Conservation (phyloP, 2,888 invertebrate genomes). For the Hoplodrina ambigua region DNA sequence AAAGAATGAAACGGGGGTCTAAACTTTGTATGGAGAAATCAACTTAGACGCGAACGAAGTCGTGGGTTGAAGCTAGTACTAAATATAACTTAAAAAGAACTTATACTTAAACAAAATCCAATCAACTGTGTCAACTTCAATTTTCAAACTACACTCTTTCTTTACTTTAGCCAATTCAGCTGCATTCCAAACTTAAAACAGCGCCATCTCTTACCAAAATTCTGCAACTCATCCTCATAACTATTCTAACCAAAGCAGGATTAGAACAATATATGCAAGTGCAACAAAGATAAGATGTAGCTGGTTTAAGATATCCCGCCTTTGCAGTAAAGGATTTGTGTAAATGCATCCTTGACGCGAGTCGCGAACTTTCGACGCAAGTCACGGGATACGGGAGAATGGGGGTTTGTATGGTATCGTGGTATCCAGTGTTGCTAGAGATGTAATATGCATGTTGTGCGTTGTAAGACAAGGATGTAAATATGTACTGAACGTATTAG, state of each 20-base stretch:
- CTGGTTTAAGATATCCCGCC: conserved; percentile 63
- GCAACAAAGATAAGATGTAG: conserved; percentile 61
- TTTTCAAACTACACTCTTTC: conserved; percentile 4
- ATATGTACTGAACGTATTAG: too few species aligned
- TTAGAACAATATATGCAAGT: conserved; percentile 56
- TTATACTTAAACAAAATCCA: not conserved
- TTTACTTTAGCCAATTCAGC: not conserved
- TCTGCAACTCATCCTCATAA: conserved; percentile 24
- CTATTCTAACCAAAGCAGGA: conserved; percentile 43
- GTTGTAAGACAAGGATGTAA: too few species aligned
- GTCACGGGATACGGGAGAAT: conserved; percentile 25
- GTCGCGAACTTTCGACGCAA: conserved; percentile 29
- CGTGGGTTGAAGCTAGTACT: too few species aligned
- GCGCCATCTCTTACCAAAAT: conserved; percentile 34
- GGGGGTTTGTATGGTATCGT: conserved; percentile 3
- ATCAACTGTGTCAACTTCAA: not conserved
- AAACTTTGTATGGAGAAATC: too few species aligned
- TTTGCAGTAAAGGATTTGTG: conserved; percentile 66
- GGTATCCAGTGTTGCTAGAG: not conserved
- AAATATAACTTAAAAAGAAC: too few species aligned
- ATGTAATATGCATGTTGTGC: not conserved
- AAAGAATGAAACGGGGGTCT: too few species aligned
- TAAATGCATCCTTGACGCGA: conserved; percentile 53
- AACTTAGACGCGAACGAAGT: too few species aligned
- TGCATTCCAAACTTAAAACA: conserved; percentile 15